A percentile compares a stretch with the other conserved stretches of the same genome.
These are phyloP conservation scores for Anableps anableps DNA, from an alignment of 2,797 vertebrate genomes.

Conservation along the genomic window DNA sequence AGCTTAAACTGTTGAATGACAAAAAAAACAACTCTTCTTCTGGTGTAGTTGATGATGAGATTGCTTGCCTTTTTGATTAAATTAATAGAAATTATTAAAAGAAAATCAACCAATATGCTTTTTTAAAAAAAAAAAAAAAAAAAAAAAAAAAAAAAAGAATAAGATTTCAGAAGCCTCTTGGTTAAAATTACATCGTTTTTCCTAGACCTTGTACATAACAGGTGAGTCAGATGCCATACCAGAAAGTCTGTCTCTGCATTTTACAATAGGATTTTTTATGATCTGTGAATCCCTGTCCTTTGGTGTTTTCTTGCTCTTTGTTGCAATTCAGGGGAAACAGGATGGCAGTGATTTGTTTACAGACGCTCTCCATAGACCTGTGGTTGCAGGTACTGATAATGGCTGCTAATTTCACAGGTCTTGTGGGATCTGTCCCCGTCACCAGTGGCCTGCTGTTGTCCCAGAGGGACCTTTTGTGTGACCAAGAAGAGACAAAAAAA, in stretches of 20 bases:
- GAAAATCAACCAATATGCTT: background rate
- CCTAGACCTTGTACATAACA: background rate
- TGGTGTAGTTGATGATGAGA: background rate
- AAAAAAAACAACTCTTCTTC: background rate
- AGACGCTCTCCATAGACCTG: slow-evolving; percentile 69
- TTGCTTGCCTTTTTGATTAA: background rate
- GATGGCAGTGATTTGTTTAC: slow-evolving; percentile 64
- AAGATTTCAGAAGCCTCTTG: background rate
- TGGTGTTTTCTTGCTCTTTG: slow-evolving; percentile 13
- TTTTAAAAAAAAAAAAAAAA: background rate
- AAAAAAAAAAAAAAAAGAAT: too few species aligned
- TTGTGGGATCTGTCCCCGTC: slow-evolving; percentile 69
- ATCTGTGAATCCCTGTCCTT: slow-evolving; percentile 28
- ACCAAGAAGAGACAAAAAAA: slow-evolving; percentile 49
- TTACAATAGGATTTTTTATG: slow-evolving; percentile 17
- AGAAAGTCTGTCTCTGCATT: slow-evolving; percentile 10
- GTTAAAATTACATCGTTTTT: background rate
- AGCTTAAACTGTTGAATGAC: background rate
- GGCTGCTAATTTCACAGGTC: slow-evolving; percentile 76
- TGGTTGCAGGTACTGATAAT: slow-evolving; percentile 79
- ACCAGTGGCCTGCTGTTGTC: slow-evolving; percentile 55
- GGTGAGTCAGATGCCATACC: slow-evolving; percentile 31
- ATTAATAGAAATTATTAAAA: background rate
- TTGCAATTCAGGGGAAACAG: slow-evolving; percentile 28
- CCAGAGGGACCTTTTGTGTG: slow-evolving; percentile 51